Conservation (phyloP, 2,113 vertebrate species). For the Piaya cayana region DNA sequence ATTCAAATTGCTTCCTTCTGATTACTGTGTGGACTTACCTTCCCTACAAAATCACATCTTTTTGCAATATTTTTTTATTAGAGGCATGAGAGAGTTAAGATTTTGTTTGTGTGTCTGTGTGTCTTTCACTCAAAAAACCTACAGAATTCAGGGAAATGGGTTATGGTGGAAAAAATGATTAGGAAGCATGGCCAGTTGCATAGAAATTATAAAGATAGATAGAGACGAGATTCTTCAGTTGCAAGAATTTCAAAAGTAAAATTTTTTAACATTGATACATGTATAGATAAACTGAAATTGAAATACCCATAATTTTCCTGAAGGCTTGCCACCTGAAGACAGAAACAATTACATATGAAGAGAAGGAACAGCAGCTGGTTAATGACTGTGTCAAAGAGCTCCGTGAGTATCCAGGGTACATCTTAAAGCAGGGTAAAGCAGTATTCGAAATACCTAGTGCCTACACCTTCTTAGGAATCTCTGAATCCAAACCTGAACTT, state of each 20-base stretch:
- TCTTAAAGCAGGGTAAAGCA: background rate
- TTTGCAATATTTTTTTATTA: background rate
- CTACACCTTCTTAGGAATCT: background rate
- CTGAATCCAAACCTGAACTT: background rate
- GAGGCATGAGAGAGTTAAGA: background rate
- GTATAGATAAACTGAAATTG: background rate
- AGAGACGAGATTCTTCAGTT: background rate
- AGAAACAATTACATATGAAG: constrained; percentile 93
- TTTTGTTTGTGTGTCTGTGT: background rate
- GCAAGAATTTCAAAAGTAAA: background rate
- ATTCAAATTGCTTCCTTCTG: background rate
- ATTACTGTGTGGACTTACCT: background rate
- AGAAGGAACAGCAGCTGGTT: constrained; percentile 95
- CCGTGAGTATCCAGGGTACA: constrained; percentile 80
- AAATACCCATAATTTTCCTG: constrained; percentile 1
- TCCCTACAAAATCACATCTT: background rate
- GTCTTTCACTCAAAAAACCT: background rate
- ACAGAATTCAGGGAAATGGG: background rate
- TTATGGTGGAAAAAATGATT: background rate
- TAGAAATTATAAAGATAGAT: background rate
- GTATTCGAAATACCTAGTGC: background rate
- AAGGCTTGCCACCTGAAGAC: constrained; percentile 93
- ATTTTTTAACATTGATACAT: background rate
- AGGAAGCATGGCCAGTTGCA: background rate
- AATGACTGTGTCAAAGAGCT: constrained; percentile 96